Evolutionary conservation across 2,888 invertebrate genomes (phyloP), one percentile per base, ranked within the genome.

Genomic region (Azorinus chamasolen): DNA sequence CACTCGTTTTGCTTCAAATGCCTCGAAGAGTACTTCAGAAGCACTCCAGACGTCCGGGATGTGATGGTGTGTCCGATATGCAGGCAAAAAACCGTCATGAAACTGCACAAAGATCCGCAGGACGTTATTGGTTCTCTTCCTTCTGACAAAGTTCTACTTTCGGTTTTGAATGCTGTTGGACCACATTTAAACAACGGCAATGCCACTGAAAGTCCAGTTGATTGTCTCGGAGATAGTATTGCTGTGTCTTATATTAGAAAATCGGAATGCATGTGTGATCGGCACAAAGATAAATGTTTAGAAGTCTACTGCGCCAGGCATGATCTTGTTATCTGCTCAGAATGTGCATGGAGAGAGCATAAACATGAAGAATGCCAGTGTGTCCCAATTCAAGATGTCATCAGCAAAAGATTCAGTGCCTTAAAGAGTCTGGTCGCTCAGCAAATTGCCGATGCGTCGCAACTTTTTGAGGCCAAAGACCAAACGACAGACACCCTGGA

Each of bases 21-120:
- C 41, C 63, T 81, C 8, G 55, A 71, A 24, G 78, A 77, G 32
- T 81, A 75, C 41, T 54, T 81, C 18, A 48, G 51, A 37, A 74
- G 57, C 14, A 54, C 73, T 14, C 53, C 57, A 1, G 45, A 63
- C 18, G 22, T 45, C 1, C 55, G 58, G 27, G 70, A 73, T 39
- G 50, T 32, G 14, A 73, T 73, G 32, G 73, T 76, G 16, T 80
- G 80, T 32, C 80, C 80, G n/a, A 73, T 76, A 57, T 80, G 80
- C 25, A 51, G 80, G 1, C 57, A 62, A 39, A 46, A 64, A 8
- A 62, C 69, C 25, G 14, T 50, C 20, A 58, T 73, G 4, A 32
- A 53, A 12, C 14, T 50, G 6, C 45, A 39, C 8, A 43, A 39
- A 2, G 64, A 55, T 2, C 65, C 70, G 1, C 57, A 66, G 16